Conservation (phyloP, 2,797 vertebrate genomes). For the Megaceryle alcyon region DNA sequence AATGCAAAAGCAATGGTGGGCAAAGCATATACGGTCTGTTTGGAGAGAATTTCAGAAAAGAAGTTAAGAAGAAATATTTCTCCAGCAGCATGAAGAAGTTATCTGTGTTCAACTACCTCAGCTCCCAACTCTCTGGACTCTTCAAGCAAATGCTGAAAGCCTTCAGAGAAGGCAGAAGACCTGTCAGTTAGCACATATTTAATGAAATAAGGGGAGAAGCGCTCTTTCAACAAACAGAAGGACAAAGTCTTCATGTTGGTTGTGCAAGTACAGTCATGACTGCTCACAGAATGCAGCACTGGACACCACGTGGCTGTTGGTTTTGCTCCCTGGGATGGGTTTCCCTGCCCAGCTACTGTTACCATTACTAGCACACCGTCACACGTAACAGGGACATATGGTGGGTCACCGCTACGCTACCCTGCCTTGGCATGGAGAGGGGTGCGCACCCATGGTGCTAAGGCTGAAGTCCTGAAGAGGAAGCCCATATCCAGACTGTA, state of each 20-base stretch:
- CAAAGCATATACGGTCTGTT: conserved; percentile 92
- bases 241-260: background rate
- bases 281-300: background rate
- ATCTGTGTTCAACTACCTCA: conserved; percentile 12
- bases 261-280: background rate
- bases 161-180: conserved; percentile 25
- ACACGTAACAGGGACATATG: background rate
- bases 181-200: background rate
- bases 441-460: conserved; percentile 22
- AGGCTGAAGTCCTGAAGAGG: conserved; percentile 60
- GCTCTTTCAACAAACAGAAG: background rate
- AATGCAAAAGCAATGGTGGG: conserved; percentile 95
- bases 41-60: conserved; percentile 59
- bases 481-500: conserved; percentile 65
- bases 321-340: background rate
- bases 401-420: conserved; percentile 40
- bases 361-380: background rate
- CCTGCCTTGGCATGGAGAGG: conserved; percentile 54
- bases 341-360: conserved; percentile 36
- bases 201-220: background rate
- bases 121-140: background rate
- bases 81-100: background rate
- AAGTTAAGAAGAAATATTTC: conserved; percentile 27
- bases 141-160: background rate
- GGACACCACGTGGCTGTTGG: background rate